These are phyloP conservation scores for Halyomorpha halys DNA, from an alignment of 1,140 invertebrate species.

Conservation along the genomic window DNA sequence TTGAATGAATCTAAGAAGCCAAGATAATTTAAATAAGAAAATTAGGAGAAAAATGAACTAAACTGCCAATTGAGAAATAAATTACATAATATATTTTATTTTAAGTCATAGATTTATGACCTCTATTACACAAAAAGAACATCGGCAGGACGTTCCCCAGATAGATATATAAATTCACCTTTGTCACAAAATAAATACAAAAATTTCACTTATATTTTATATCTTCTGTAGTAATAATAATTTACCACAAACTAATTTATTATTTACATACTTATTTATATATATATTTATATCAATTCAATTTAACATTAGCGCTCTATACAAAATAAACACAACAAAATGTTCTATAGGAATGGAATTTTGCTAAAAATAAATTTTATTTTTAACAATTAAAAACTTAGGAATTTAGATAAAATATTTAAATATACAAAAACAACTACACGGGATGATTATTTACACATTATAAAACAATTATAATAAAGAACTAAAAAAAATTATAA, in stretches of 20 bases:
- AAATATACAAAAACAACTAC: slow-evolving; percentile 15
- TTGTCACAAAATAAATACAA: slow-evolving; percentile 19
- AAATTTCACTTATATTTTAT: not conserved
- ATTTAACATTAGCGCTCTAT: slow-evolving; percentile 5
- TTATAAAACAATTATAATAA: slow-evolving; percentile 1
- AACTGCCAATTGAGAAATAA: slow-evolving; percentile 7
- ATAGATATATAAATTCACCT: slow-evolving; percentile 14
- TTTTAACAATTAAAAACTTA: slow-evolving; percentile 7
- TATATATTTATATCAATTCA: slow-evolving; percentile 3
- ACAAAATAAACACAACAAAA: not conserved
- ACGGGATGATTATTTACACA: slow-evolving; percentile 7
- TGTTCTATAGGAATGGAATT: slow-evolving; percentile 11
- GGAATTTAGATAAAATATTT: not conserved
- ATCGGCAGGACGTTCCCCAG: slow-evolving; percentile 1
- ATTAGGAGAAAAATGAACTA: not conserved
- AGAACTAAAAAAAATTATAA: slow-evolving; percentile 6
- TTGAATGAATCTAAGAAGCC: too few relatives aligned
- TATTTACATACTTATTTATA: slow-evolving; percentile 3
- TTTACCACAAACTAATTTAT: not conserved
- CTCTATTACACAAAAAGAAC: slow-evolving; percentile 6
- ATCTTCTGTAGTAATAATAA: too few relatives aligned
- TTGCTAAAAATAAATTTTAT: slow-evolving; percentile 11
- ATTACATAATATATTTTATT: slow-evolving; percentile 17
- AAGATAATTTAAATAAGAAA: not conserved
- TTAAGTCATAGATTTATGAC: not conserved